phyloP scores from a whole-genome alignment of 2,888 invertebrate species.

The Spisula subtruncata region DNA sequence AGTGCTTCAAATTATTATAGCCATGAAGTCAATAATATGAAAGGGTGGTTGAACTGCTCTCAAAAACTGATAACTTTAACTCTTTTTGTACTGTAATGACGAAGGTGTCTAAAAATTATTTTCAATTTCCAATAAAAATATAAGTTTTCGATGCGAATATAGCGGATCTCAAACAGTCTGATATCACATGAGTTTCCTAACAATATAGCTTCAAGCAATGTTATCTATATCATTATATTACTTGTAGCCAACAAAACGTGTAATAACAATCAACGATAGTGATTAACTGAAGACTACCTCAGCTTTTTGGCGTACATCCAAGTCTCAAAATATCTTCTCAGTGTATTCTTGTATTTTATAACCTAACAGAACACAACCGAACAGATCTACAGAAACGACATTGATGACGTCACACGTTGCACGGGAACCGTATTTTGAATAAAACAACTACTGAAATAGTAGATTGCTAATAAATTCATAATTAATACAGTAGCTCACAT shows the following conservation, averaged over 20 bases:
- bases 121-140: background rate
- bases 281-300: background rate
- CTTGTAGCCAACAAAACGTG: background rate
- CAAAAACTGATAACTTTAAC: background rate
- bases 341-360: background rate
- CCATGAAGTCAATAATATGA: background rate
- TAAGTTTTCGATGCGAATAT: background rate
- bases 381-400: too few relatives aligned
- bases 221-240: too few relatives aligned
- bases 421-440: background rate
- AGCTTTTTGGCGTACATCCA: background rate
- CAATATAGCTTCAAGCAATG: conserved; percentile 9
- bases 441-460: background rate
- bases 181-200: too few relatives aligned
- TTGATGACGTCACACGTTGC: background rate
- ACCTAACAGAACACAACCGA: too few relatives aligned
- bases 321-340: background rate
- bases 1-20: background rate
- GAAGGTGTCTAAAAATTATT: background rate
- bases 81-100: background rate
- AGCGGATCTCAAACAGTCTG: too few relatives aligned
- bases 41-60: background rate
- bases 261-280: background rate
- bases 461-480: background rate
- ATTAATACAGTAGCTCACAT: too few relatives aligned